Evolutionary conservation across 2,113 vertebrate species (phyloP), one percentile per base, ranked within the genome.

Genomic region (Agapornis roseicollis): DNA sequence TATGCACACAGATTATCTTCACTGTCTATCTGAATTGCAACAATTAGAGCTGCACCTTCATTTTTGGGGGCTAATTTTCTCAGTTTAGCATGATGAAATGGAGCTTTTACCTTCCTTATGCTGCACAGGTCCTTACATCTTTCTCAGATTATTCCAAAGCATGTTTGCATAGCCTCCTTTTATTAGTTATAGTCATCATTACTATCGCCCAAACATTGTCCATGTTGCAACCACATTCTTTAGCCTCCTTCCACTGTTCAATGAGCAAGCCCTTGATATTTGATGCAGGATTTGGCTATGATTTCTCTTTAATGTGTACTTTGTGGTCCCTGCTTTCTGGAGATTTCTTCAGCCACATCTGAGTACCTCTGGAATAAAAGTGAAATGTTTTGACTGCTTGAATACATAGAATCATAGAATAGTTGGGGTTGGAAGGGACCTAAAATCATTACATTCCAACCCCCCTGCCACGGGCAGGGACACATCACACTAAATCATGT

Each of bases 1-100:
- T 82, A 94, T 55, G 71, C 50, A 41, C 82, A 68, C 2, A 2
- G 68, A 74, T 93, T 93, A 70, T 71, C 88, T 85, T 83, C 72
- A 25, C 60, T 78, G 56, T 41, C 60, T 88, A 81, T 80, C 93
- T 87, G 69, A 90, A 85, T 81, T 88, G 70, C 87, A 86, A 80
- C 88, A 88, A 61, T 95, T 88, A 96, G 80, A 91, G 28, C 39
- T 78, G 46, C 70, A 60, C 79, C 60, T 73, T 90, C 82, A 70
- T 25, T 85, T 96, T 91, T 82, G 0, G 4, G 46, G 82, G n/a
- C 17, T 80, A 84, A 93, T 95, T 95, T 94, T 96, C 58, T 94
- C 10, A 0, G 23, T 93, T 63, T 94, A 60, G 76, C 42, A 61
- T 41, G 39, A 46, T 15, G n/a, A 86, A 90, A 92, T 13, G 35